Conservation (phyloP, 2,888 invertebrate genomes). For the Drosophila suboccidentalis region DNA sequence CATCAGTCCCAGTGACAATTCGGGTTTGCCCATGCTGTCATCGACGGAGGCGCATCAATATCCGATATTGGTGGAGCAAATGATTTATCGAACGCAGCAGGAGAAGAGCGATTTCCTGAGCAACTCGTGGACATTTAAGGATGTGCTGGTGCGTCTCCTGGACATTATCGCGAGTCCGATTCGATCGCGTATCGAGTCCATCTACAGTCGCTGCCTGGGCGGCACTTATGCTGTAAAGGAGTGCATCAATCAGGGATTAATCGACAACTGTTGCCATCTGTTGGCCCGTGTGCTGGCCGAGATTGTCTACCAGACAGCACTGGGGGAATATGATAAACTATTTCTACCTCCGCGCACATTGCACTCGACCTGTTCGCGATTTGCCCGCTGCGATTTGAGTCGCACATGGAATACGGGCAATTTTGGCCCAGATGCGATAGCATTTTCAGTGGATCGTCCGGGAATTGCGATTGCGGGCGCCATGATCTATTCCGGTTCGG, state of each 20-base stretch:
- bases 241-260: constrained; percentile 86
- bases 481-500: constrained; percentile 95
- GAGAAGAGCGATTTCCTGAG: constrained; percentile 85
- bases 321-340: constrained; percentile 87
- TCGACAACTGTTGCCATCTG: constrained; percentile 91
- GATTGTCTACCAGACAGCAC: constrained; percentile 92
- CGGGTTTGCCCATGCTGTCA: constrained; percentile 88
- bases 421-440: constrained; percentile 98
- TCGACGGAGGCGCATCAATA: constrained; percentile 90
- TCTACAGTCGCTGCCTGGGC: constrained; percentile 82
- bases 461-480: constrained; percentile 96
- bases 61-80: constrained; percentile 92
- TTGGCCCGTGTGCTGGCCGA: constrained; percentile 94
- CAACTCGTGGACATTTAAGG: constrained; percentile 88
- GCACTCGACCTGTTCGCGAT: constrained; percentile 94
- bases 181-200: constrained; percentile 86
- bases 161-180: constrained; percentile 94
- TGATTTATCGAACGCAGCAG: constrained; percentile 89
- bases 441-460: constrained; percentile 95
- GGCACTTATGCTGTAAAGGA: constrained; percentile 85
- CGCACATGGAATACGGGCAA: constrained; percentile 99
- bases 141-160: constrained; percentile 93
- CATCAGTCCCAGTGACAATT: constrained; percentile 90
- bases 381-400: constrained; percentile 94
- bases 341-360: constrained; percentile 89